These are phyloP conservation scores for Euphydryas editha DNA, from an alignment of 2,888 invertebrate species.

Conservation along the genomic window DNA sequence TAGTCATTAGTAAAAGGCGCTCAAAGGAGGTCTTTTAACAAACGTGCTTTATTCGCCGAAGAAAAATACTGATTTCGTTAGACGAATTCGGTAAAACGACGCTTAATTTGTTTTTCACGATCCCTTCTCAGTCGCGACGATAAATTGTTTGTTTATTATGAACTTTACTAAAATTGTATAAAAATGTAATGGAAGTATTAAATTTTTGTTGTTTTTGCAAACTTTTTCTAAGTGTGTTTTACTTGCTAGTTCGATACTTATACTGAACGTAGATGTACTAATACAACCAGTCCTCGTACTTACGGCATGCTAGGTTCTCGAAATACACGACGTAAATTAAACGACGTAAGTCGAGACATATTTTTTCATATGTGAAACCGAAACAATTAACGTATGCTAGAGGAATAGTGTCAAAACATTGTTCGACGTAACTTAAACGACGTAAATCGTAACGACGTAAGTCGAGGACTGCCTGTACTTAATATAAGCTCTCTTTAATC, in stretches of 20 bases:
- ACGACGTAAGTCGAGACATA: no score
- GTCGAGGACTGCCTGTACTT: no score
- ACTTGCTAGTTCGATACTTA: not conserved
- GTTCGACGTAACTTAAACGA: no score
- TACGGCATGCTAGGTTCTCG: no score
- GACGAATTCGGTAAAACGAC: slow-evolving; percentile 19
- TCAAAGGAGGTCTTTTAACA: slow-evolving; percentile 16
- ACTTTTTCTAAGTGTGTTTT: not conserved
- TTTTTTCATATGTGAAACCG: no score
- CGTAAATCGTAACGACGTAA: no score
- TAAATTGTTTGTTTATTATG: slow-evolving; percentile 24
- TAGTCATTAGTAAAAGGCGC: slow-evolving; percentile 12
- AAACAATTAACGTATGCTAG: no score
- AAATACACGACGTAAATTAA: no score
- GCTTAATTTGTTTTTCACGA: slow-evolving; percentile 29
- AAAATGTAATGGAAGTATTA: not conserved
- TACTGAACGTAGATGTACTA: not conserved
- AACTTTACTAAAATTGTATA: slow-evolving; percentile 4
- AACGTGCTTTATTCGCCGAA: slow-evolving; percentile 10
- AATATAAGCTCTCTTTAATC: not conserved
- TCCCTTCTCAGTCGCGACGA: not conserved
- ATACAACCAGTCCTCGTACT: no score
- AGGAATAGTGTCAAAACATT: no score
- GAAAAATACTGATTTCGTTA: slow-evolving; percentile 9
- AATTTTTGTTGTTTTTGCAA: not conserved